A percentile compares a stretch with the other conserved stretches of the same genome.
Evolutionary conservation across 2,113 vertebrate species (phyloP).

Genomic region (Pardalotus punctatus): DNA sequence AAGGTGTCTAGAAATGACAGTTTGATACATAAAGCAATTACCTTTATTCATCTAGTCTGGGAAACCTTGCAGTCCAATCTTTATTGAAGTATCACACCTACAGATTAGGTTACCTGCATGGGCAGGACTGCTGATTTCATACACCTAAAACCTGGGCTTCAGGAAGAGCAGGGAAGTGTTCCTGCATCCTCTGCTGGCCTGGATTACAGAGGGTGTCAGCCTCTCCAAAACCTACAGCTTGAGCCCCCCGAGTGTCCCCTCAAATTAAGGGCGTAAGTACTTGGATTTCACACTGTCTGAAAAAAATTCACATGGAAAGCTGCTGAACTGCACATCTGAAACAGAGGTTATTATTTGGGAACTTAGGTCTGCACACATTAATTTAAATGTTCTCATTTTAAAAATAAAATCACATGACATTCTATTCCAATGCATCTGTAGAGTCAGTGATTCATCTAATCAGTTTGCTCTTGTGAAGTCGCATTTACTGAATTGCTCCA

Average conservation of each 20-base stretch:
- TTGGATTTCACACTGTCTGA: background rate
- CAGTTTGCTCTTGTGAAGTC: slow-evolving; percentile 11
- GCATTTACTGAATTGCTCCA: background rate
- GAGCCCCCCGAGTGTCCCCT: rapidly evolving
- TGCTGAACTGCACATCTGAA: background rate
- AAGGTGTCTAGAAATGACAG: background rate
- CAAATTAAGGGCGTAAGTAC: background rate
- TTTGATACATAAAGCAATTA: background rate
- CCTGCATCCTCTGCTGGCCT: background rate
- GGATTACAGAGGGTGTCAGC: background rate
- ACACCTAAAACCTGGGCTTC: background rate
- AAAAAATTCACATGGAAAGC: background rate
- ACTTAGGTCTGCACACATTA: background rate
- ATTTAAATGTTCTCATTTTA: slow-evolving; percentile 7
- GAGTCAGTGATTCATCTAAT: slow-evolving; percentile 44
- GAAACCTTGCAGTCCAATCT: background rate
- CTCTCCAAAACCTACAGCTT: background rate
- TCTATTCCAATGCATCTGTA: slow-evolving; percentile 29
- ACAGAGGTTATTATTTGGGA: background rate
- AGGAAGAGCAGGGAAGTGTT: background rate
- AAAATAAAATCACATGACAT: slow-evolving; percentile 31
- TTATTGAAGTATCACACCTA: background rate
- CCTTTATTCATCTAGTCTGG: background rate
- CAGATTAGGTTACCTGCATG: background rate
- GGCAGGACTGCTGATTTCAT: background rate